Percentiles rank a stretch among this genome's conserved stretches.
These are phyloP conservation scores for Poeciliopsis prolifica DNA, from an alignment of 2,113 vertebrate species.

Conservation along the genomic window DNA sequence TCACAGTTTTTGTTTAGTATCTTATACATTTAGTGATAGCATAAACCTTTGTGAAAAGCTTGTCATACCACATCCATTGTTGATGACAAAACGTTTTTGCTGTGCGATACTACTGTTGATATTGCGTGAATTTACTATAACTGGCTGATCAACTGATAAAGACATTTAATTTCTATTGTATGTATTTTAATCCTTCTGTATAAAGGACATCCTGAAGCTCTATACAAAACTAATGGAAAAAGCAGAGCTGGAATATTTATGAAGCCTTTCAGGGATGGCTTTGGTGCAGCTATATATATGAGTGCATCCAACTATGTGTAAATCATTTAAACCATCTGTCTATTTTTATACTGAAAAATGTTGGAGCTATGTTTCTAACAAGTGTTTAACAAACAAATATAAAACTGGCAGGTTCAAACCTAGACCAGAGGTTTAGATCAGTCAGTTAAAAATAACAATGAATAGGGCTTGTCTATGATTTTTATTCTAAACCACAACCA, in stretches of 20 bases:
- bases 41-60: not conserved
- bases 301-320: not conserved
- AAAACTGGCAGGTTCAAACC: not conserved
- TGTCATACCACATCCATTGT: too few species aligned
- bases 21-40: not conserved
- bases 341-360: not conserved
- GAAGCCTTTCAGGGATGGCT: not conserved
- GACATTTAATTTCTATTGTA: not conserved
- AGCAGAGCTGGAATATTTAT: not conserved
- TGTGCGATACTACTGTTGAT: too few species aligned
- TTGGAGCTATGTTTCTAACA: not conserved
- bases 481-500: too few species aligned
- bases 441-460: not conserved
- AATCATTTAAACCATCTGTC: not conserved
- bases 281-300: not conserved
- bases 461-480: too few species aligned
- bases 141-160: not conserved
- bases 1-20: not conserved
- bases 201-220: not conserved
- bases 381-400: not conserved
- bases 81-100: not conserved
- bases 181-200: not conserved
- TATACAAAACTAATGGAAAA: not conserved
- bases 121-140: not conserved
- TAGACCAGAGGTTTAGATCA: not conserved